Conservation (phyloP, 2,113 vertebrate species). For the Xenopus laevis region DNA sequence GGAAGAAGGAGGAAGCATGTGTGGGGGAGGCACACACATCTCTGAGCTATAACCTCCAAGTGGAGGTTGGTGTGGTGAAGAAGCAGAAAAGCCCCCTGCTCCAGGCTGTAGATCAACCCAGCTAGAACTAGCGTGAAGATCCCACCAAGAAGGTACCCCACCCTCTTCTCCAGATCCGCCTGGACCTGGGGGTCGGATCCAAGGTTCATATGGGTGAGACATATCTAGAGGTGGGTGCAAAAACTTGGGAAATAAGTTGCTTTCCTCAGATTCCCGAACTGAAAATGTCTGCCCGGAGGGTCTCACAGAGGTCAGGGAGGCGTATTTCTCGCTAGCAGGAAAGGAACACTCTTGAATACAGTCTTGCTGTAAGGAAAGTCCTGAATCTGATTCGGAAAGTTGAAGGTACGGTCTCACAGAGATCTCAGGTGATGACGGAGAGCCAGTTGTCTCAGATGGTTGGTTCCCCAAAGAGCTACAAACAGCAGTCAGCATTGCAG, state of each 20-base stretch:
- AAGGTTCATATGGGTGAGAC: conserved; percentile 90
- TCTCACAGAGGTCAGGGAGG: conserved; percentile 27
- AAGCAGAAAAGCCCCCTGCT: conserved; percentile 67
- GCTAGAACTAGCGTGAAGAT: conserved; percentile 80
- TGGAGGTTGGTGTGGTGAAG: conserved; percentile 70
- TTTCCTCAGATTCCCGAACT: conserved; percentile 55
- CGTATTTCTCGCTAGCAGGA: conserved; percentile 19
- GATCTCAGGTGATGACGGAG: conserved; percentile 51
- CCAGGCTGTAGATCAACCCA: conserved; percentile 87
- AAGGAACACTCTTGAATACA: background rate
- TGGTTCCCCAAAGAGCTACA: conserved; percentile 72
- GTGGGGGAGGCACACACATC: conserved; percentile 72
- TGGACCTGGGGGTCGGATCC: conserved; percentile 82
- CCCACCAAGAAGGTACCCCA: conserved; percentile 85
- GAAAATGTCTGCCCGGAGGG: conserved; percentile 49
- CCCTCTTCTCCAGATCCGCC: conserved; percentile 75
- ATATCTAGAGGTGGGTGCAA: conserved; percentile 70
- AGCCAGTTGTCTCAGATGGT: conserved; percentile 66
- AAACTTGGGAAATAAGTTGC: conserved; percentile 65
- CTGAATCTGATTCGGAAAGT: conserved; percentile 48
- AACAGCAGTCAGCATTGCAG: conserved; percentile 74
- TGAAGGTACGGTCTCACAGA: conserved; percentile 53
- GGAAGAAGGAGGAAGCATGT: conserved; percentile 67
- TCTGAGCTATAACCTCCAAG: conserved; percentile 79
- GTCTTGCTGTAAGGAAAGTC: conserved; percentile 2